Evolutionary conservation across 2,797 vertebrate species (phyloP), one percentile per base, ranked within the genome.

Genomic region (Semotilus atromaculatus): DNA sequence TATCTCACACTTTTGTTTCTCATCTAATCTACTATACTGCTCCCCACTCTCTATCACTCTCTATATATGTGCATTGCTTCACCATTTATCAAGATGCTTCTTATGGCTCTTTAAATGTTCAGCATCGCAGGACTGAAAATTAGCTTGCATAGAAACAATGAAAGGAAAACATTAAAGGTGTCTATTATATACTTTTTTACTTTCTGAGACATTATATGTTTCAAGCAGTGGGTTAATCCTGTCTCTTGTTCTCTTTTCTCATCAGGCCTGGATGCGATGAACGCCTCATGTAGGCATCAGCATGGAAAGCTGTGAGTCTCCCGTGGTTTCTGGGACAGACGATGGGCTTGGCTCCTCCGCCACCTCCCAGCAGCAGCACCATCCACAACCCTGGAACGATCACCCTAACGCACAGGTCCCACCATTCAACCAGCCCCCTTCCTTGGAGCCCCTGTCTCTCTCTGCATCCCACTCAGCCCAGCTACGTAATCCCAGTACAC

Each of bases 221-320:
- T 34, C 40, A 60, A 78, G 62, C 82, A 86, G 40, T 87, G 83
- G 85, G 89, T 80, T 94, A 92, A 94, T 88, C 82, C 89, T 75
- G 88, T 86, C 84, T 89, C 86, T 88, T 21, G 86, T 45, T 83
- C 29, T 86, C 87, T 85, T 77, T 90, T 85, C 29, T 77, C 31
- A 90, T 68, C 94, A 99, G 98, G 97, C 97, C 94, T 96, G 96
- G 97, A 97, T 99, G 98, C 98, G 94, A 99, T 99, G 98, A 99
- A 95, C 94, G 95, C 97, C 97, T 97, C 96, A 95, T 96, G 96
- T 97, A 96, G 96, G 96, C 97, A 96, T 97, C 96, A 96, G 96
- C 97, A 99, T 99, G 98, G 98, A 99, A 97, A 97, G 97, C 97
- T 99, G 98, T 99, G 98, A 99, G 97, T 98, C 97, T 95, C 97